Evolutionary conservation across 2,888 invertebrate genomes (phyloP), one percentile per base, ranked within the genome.

Genomic region (Alcis repandata): DNA sequence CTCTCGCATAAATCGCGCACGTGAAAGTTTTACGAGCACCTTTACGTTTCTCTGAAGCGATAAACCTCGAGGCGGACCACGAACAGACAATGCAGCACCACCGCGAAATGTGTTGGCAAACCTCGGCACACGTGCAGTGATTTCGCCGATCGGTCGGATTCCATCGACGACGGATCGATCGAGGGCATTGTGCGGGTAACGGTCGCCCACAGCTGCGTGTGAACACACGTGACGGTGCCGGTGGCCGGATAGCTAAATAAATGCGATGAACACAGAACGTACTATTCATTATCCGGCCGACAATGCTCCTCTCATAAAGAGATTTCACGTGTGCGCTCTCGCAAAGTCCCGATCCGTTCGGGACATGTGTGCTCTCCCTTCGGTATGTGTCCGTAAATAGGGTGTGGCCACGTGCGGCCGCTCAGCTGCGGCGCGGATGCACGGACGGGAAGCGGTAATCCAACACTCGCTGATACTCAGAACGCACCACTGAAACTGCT

Each of bases 171-270:
- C 80, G 89, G 86, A 91, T 91, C 91, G 92, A 92, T 92, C 89
- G 91, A 91, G 92, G 92, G 89, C 92, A 92, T 92, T 91, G 92
- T 92, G 91, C 92, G 90, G 87, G 89, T 92, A 92, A 93, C 92
- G 92, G 93, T 92, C 87, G 89, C 87, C 86, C 91, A 90, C 92
- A 92, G 92, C 92, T 92, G 93, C 92, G 90, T 84, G 82, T 81
- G 85, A 85, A 84, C 87, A 89, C 92, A 91, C 91, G 92, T 91
- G 91, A 90, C 87, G 86, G 85, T 77, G 87, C 88, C 91, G 90
- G 89, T 89, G 88, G 91, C 90, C 87, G 89, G 91, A 92, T 92
- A 92, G 91, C 92, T 92, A 92, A 92, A 92, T 92, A 92, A 92
- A 92, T 91, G 90, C 87, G 88, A 89, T 82, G 86, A 81, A 77